Base-by-base conservation (phyloP, 2,888 invertebrate species). In the Nomada ruficornis region DNA sequence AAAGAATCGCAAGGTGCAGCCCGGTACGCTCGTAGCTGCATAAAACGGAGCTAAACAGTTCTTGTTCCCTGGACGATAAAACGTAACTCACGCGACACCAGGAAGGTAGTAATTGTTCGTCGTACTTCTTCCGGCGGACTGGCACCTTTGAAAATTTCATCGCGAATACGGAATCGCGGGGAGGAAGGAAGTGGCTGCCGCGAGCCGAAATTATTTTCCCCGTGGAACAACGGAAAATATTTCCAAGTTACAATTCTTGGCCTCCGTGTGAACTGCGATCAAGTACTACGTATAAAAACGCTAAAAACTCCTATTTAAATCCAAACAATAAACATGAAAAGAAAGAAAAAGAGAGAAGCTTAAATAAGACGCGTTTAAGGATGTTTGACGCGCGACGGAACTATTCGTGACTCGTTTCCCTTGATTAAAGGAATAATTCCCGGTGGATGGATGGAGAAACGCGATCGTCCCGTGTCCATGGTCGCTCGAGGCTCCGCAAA, bases 381-480 rank as follows among this genome's bases (percentile, higher is more conserved):
- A 20, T 26, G 50, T 20, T 50, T 64, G 57, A 26, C 68, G 63
- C 57, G 44, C 20, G 47, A n/a, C 54, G 67, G 63, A 78, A 72
- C 67, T 70, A 55, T 74, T 80, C 63, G 74, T 36, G 72, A 69
- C 79, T 64, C 68, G 80, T 68, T 74, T 65, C 65, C 65, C 62
- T 72, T 67, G 82, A 81, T 82, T 81, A 82, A 82, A 82, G 82
- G 71, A 82, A 71, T 82, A 81, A 74, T 80, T 59, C 65, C 29
- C 55, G 5, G 23, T 2, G 65, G 73, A 59, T 26, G 60, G 69
- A 36, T 20, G 59, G 63, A 52, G 23, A 50, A 29, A 62, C 20
- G 23, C 67, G 79, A 75, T 69, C 74, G 68, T 70, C 42, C 52
- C 67, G 64, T 75, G 82, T 82, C 71, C 70, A 29, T 47, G 81